Percentiles rank a stretch among this genome's conserved stretches.
Conservation (phyloP, 2,797 vertebrate genomes). For the Danio albolineatus region DNA sequence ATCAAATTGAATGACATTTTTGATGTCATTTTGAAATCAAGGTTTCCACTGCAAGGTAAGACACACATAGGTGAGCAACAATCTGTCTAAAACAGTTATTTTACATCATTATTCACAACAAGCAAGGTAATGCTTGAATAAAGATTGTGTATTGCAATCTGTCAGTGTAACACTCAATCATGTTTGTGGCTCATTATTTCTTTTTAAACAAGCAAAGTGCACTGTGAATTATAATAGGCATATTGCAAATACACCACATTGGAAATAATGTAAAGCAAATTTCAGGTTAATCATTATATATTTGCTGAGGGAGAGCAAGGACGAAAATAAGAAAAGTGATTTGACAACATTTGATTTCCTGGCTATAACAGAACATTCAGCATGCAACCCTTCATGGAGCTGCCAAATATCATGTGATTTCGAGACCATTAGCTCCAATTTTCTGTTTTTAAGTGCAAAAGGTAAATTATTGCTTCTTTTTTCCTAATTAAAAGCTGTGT, state of each 20-base stretch:
- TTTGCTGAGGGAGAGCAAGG: too few relatives aligned
- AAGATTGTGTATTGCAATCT: not conserved
- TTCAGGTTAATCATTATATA: not conserved
- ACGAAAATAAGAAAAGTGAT: too few relatives aligned
- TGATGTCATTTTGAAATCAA: too few relatives aligned
- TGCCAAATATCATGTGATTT: too few relatives aligned
- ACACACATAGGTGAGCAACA: not conserved
- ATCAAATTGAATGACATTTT: too few relatives aligned
- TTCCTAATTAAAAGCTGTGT: too few relatives aligned
- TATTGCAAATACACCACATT: not conserved
- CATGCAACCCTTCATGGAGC: too few relatives aligned
- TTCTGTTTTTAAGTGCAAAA: too few relatives aligned
- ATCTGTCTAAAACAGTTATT: not conserved
- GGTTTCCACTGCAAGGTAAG: not conserved
- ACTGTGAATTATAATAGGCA: not conserved
- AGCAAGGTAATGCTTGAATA: not conserved
- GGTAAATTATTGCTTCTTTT: too few relatives aligned
- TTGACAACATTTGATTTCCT: too few relatives aligned
- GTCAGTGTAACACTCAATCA: not conserved
- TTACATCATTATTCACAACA: not conserved
- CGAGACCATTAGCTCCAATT: too few relatives aligned
- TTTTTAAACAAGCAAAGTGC: constrained; percentile 14
- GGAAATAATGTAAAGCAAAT: not conserved
- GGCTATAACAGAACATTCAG: too few relatives aligned
- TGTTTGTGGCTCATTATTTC: not conserved